These are phyloP conservation scores for Leptodactylus fallax DNA, from an alignment of 2,797 vertebrate species.

Conservation along the genomic window DNA sequence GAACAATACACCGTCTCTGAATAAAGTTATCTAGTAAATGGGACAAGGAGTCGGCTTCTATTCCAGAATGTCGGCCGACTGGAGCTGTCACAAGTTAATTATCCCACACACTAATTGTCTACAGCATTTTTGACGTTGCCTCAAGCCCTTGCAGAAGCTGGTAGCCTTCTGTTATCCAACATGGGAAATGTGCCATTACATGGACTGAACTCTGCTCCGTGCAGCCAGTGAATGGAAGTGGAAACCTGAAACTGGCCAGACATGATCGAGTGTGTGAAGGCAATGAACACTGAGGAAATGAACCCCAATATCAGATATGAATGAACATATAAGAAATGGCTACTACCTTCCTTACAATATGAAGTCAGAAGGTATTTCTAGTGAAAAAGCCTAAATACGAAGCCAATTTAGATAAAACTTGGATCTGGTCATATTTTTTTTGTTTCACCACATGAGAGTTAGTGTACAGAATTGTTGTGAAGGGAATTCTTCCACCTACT, in stretches of 20 bases:
- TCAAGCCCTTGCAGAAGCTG: constrained; percentile 52
- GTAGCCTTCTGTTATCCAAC: constrained; percentile 54
- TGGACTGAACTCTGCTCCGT: constrained; percentile 30
- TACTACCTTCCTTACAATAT: no score
- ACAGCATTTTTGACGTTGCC: constrained; percentile 57
- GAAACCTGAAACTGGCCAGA: background rate
- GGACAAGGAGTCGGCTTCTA: constrained; percentile 11
- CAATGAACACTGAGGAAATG: background rate
- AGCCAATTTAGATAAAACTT: no score
- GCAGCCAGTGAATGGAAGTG: background rate
- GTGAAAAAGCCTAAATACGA: no score
- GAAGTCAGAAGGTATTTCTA: no score
- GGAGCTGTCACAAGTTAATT: constrained; percentile 62
- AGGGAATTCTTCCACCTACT: no score
- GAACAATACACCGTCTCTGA: background rate
- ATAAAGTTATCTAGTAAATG: constrained; percentile 30
- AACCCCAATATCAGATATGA: background rate
- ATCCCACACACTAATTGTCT: constrained; percentile 52
- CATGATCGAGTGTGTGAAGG: no score
- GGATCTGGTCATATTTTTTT: no score
- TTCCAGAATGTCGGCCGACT: constrained; percentile 34
- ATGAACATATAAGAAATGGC: no score
- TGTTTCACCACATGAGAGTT: no score
- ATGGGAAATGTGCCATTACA: constrained; percentile 32
- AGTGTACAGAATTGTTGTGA: no score